Evolutionary conservation across 2,797 vertebrate genomes (phyloP).

Genomic region (Muscicapa striata): DNA sequence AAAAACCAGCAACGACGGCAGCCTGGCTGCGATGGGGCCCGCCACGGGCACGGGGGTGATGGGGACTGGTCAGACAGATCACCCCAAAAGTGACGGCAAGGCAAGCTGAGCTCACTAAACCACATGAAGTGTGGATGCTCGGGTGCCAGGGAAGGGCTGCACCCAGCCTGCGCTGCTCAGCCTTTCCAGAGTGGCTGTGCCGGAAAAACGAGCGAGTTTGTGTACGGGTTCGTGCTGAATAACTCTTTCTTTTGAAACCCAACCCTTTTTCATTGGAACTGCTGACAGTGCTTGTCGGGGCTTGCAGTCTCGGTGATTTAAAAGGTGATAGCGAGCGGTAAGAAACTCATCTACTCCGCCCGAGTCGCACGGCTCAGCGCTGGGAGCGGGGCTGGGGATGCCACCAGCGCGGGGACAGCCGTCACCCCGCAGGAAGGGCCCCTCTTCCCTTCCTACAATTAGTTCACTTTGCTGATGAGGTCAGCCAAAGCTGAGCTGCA

Average conservation of each 20-base stretch:
- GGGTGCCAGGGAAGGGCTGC: neutral
- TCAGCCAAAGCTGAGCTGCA: neutral
- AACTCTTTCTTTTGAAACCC: neutral
- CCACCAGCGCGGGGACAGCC: rapidly evolving
- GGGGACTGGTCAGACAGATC: neutral
- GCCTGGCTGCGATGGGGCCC: neutral
- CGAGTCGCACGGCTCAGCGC: rapidly evolving
- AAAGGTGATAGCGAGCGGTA: neutral
- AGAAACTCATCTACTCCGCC: neutral
- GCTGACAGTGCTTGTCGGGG: neutral
- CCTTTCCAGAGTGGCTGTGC: neutral
- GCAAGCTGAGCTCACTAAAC: neutral
- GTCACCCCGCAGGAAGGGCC: rapidly evolving
- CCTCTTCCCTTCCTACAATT: rapidly evolving
- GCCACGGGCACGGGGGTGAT: rapidly evolving
- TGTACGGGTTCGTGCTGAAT: rapidly evolving
- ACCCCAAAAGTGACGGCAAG: neutral
- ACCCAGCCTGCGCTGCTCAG: neutral
- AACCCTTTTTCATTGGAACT: neutral
- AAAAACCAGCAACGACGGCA: neutral
- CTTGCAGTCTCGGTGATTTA: neutral
- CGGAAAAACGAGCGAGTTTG: neutral
- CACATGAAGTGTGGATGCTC: rapidly evolving
- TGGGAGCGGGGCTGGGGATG: neutral
- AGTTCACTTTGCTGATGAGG: neutral